A percentile compares a stretch with the other conserved stretches of the same genome.
phyloP scores from a whole-genome alignment of 2,888 invertebrate genomes.

The Mythimna pallens region DNA sequence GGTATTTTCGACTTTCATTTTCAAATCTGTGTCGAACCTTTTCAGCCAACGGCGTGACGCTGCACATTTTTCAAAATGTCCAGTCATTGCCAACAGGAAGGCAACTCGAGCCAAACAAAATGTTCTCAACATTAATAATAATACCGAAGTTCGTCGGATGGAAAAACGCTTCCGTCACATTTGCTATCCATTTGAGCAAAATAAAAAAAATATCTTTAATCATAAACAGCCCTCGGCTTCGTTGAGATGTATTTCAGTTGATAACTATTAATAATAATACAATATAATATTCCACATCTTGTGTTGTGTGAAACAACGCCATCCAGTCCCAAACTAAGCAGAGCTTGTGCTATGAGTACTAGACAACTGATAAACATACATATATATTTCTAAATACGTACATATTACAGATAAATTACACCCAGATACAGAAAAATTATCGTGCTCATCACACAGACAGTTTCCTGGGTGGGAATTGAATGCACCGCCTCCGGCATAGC shows the following conservation, averaged over 20 bases:
- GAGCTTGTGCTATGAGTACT: too few relatives aligned
- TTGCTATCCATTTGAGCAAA: slow-evolving; percentile 62
- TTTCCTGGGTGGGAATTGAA: too few relatives aligned
- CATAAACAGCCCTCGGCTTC: background rate
- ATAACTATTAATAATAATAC: background rate
- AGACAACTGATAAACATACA: too few relatives aligned
- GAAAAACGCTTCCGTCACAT: slow-evolving; percentile 62
- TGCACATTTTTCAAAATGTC: slow-evolving; percentile 68
- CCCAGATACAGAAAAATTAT: too few relatives aligned
- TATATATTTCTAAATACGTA: too few relatives aligned
- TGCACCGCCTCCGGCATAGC: too few relatives aligned
- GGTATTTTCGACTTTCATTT: slow-evolving; percentile 61
- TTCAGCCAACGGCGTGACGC: slow-evolving; percentile 68
- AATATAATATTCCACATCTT: too few relatives aligned
- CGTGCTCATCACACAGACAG: too few relatives aligned
- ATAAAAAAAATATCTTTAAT: slow-evolving; percentile 9
- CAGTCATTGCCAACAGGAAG: slow-evolving; percentile 72
- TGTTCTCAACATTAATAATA: slow-evolving; percentile 42
- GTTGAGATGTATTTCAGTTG: background rate
- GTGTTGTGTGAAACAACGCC: too few relatives aligned
- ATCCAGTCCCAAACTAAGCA: too few relatives aligned
- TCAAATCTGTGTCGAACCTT: slow-evolving; percentile 62
- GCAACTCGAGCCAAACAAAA: slow-evolving; percentile 64
- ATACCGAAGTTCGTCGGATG: slow-evolving; percentile 59
- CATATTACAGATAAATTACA: too few relatives aligned